Conservation (phyloP, 2,113 vertebrate genomes). For the Antigone vipio region DNA sequence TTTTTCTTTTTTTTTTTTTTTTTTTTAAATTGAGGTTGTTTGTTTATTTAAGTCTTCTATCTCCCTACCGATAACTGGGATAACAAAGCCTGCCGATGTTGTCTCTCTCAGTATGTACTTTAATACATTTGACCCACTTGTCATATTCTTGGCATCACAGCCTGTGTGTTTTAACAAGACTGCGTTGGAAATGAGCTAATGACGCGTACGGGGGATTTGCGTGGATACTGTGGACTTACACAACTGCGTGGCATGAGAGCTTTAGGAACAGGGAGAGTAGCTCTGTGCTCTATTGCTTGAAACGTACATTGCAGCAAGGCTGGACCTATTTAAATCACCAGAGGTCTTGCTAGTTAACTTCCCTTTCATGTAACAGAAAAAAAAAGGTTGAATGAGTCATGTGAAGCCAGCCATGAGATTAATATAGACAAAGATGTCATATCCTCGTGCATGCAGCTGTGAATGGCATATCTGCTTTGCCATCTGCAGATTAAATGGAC, state of each 20-base stretch:
- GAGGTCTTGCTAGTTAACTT: conserved; percentile 53
- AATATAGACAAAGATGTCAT: conserved; percentile 75
- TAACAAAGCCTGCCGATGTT: neutral
- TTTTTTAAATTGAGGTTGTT: neutral
- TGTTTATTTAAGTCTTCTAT: neutral
- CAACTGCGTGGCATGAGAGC: neutral
- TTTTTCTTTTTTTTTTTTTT: no score
- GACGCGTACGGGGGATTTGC: neutral
- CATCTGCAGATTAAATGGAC: conserved; percentile 73
- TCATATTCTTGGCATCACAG: neutral
- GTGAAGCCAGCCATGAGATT: conserved; percentile 70
- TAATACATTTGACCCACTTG: neutral
- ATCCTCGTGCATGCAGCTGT: conserved; percentile 63
- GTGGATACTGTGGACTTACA: neutral
- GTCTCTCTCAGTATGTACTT: neutral
- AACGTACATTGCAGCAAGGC: neutral
- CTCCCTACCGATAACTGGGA: neutral
- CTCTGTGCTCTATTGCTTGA: neutral
- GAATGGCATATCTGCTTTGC: conserved; percentile 68
- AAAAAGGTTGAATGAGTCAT: conserved; percentile 72
- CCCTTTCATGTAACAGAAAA: conserved; percentile 47
- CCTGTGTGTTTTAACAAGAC: neutral
- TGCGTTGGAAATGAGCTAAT: neutral
- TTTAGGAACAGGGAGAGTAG: neutral
- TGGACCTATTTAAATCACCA: conserved; percentile 49